Evolutionary conservation across 2,888 invertebrate genomes (phyloP), one percentile per base, ranked within the genome.

Genomic region (Palloptera scutellata): DNA sequence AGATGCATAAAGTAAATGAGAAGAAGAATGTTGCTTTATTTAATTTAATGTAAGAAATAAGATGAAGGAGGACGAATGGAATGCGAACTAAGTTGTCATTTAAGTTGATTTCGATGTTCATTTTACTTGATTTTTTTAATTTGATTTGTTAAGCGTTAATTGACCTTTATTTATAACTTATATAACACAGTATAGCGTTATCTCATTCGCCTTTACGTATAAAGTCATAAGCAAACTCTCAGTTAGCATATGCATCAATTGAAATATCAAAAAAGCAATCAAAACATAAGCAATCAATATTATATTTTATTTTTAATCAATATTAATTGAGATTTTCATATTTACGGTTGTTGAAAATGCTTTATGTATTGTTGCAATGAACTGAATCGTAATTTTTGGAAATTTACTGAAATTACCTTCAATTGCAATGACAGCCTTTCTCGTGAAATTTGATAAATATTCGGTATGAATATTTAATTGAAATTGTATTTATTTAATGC

Each of bases 211-310:
- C 2, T 6, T 30, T 30, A 30, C 6, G 6, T 30, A 30, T 30
- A 4, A 30, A 4, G 6, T 30, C 6, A 30, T 6, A 30, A 30
- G n/a, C n/a, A n/a, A 4, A 30, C 30, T 30, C 6, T 30, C 3
- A 30, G 30, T 30, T 30, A 30, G 30, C 30, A 6, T 4, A 48
- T n/a, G 11, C 48, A 11, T 48, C 48, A 51, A 61, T 13, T 13
- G 13, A 61, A 51, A 48, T 51, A 15, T 13, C 10, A 65, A 65
- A 65, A 30, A 43, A 30, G 12, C 48, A 41, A 55, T 13, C 51
- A 61, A 57, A 60, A 54, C 48, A 11, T 48, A 48, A 48, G 8
- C 48, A 48, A 48, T 48, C 48, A 48, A 48, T 30, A 30, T 48
- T 48, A 10, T n/a, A 48, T 3, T n/a, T n/a, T n/a, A n/a, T n/a